Evolutionary conservation across 2,888 invertebrate species (phyloP).

Genomic region (Colostygia pectinataria): DNA sequence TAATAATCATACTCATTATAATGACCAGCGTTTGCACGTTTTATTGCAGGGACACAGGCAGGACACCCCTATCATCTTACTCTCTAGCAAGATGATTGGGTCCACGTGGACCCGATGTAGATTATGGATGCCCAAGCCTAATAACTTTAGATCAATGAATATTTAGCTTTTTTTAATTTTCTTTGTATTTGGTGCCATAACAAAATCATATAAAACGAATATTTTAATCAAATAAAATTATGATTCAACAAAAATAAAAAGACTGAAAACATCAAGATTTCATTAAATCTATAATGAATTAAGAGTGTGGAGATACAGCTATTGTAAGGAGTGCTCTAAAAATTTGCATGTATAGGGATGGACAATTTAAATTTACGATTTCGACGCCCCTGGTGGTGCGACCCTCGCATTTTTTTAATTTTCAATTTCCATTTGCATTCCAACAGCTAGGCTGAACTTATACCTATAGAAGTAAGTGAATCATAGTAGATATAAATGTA

Average conservation of each 20-base stretch:
- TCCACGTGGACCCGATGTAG: too few relatives aligned
- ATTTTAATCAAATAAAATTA: conserved; percentile 12
- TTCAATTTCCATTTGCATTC: conserved; percentile 82
- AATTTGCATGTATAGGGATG: conserved; percentile 80
- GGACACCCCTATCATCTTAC: too few relatives aligned
- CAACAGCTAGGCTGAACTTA: conserved; percentile 53
- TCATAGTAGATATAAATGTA: conserved; percentile 5
- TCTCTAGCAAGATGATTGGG: too few relatives aligned
- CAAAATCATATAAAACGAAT: conserved; percentile 1
- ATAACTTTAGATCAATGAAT: too few relatives aligned
- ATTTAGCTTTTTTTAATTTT: too few relatives aligned
- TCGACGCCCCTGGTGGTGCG: conserved; percentile 64
- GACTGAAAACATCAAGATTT: conserved; percentile 30
- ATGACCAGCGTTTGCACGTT: too few relatives aligned
- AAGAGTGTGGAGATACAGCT: conserved; percentile 51
- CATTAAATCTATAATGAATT: conserved; percentile 37
- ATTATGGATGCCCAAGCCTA: too few relatives aligned
- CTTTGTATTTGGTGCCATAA: too few relatives aligned
- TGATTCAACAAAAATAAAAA: conserved; percentile 21
- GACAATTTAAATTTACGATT: conserved; percentile 82
- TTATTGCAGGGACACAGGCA: too few relatives aligned
- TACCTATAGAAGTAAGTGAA: conserved; percentile 31
- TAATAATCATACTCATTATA: too few relatives aligned
- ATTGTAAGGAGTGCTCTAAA: conserved; percentile 68
- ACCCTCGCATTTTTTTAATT: conserved; percentile 81